phyloP scores from a whole-genome alignment of 2,113 vertebrate genomes.

The Osmerus eperlanus region DNA sequence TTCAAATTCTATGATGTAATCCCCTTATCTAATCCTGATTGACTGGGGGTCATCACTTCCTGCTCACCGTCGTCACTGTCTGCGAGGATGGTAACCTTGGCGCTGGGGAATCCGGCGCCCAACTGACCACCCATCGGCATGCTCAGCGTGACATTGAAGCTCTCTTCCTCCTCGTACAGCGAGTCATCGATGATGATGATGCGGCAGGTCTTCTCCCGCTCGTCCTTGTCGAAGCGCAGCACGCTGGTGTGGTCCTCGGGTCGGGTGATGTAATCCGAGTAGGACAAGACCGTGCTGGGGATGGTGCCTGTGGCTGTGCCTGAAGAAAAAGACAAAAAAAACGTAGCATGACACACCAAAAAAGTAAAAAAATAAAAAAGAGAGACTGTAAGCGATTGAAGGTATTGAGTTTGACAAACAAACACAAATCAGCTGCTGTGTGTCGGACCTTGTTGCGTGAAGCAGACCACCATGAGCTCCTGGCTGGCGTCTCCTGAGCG shows the following conservation, averaged over 20 bases:
- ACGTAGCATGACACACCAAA: neutral
- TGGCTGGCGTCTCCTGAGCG: slow-evolving; percentile 79
- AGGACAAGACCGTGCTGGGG: slow-evolving; percentile 74
- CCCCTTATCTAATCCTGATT: too few species aligned
- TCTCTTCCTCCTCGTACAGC: slow-evolving; percentile 84
- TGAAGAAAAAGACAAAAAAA: slow-evolving; percentile 37
- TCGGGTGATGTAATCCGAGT: slow-evolving; percentile 83
- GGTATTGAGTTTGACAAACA: neutral
- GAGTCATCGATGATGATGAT: slow-evolving; percentile 83
- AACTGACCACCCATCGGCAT: slow-evolving; percentile 78
- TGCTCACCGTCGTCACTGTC: slow-evolving; percentile 82
- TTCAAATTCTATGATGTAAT: neutral
- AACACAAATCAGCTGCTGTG: neutral
- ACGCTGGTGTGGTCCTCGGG: slow-evolving; percentile 80
- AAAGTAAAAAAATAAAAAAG: neutral
- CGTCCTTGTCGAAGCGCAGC: slow-evolving; percentile 79
- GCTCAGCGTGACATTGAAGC: slow-evolving; percentile 79
- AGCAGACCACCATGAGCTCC: slow-evolving; percentile 82
- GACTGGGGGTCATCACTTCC: neutral
- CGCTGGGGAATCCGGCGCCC: slow-evolving; percentile 70
- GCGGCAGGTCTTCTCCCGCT: slow-evolving; percentile 75
- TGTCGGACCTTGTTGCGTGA: slow-evolving; percentile 77
- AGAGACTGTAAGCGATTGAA: neutral
- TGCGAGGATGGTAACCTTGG: slow-evolving; percentile 75
- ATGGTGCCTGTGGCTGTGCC: slow-evolving; percentile 77